Evolutionary conservation across 1,140 invertebrate species (phyloP), one percentile per base, ranked within the genome.

Genomic region (Drosophila pseudoananassae): DNA sequence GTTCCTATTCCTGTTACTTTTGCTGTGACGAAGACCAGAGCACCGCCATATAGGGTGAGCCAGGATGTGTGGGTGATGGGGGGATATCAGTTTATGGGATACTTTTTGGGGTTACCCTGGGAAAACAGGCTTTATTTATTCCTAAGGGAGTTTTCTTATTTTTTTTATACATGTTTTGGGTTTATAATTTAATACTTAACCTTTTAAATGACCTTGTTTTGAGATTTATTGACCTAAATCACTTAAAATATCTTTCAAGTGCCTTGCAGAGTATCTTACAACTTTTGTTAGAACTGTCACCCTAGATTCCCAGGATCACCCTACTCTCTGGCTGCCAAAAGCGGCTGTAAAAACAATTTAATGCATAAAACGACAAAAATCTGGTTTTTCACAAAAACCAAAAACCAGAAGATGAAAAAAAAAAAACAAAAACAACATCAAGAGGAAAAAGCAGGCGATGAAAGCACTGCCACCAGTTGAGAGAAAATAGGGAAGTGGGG

Each of bases 361-460:
- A 87, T 87, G 82, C 83, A 87, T 82, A 87, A 87, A 87, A 87
- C 82, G 83, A 87, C 82, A 82, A 87, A 87, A 87, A 87, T 87
- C 82, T 87, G 82, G 82, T 87, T 87, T 87, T 87, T 87, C 71
- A 74, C 83, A 82, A 85, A 85, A 81, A 76, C 82, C 52, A 58
- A 88, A 85, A 82, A 59, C 75, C 74, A 74, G 51, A 63, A 52
- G 72, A 75, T 12, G 58, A 63, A 47, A 59, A 29, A 59, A 49
- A 45, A 20, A 25, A 33, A 58, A 40, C 75, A 68, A 69, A 54
- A 73, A 29, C 15, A 74, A 31, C 29, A 73, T 23, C 66, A 71
- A 59, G 40, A 43, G 14, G 40, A 17, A 60, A 52, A 31, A 71
- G 51, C 65, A 63, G 72, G 82, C 69, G 82, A 82, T 59, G 78